These are phyloP conservation scores for Apamea sordens DNA, from an alignment of 2,888 invertebrate genomes.

Conservation along the genomic window DNA sequence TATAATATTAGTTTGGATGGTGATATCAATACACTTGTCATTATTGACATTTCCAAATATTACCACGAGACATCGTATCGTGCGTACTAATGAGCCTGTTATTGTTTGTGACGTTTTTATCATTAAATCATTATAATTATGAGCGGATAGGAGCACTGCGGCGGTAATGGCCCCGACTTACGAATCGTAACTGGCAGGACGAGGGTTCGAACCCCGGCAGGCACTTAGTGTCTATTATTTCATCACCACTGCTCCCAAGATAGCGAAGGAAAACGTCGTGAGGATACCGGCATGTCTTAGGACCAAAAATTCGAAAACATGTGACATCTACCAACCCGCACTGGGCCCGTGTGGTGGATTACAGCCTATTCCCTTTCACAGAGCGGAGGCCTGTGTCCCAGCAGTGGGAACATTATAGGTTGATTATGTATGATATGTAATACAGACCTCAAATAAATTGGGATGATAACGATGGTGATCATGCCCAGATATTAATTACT, in stretches of 20 bases:
- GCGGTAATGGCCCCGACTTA: no score
- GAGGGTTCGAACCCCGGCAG: neutral
- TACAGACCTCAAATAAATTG: neutral
- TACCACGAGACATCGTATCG: conserved; percentile 29
- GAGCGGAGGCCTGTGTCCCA: neutral
- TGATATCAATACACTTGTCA: conserved; percentile 64
- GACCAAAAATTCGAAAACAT: neutral
- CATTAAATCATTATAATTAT: neutral
- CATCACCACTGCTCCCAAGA: neutral
- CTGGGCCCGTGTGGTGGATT: neutral
- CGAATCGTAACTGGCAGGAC: neutral
- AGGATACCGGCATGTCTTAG: neutral
- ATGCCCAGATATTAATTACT: neutral
- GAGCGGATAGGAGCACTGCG: neutral
- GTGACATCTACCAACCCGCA: neutral
- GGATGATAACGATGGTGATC: neutral
- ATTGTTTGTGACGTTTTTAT: conserved; percentile 20
- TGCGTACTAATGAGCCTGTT: conserved; percentile 58
- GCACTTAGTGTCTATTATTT: neutral
- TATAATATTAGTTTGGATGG: no score
- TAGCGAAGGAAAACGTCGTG: neutral
- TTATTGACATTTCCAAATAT: conserved; percentile 55
- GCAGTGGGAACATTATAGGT: neutral
- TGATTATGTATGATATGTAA: neutral
- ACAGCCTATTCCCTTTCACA: neutral